Percentiles rank a stretch among this genome's conserved stretches.
These are phyloP conservation scores for Thalassarche chlororhynchos DNA, from an alignment of 2,113 vertebrate genomes.

Conservation along the genomic window DNA sequence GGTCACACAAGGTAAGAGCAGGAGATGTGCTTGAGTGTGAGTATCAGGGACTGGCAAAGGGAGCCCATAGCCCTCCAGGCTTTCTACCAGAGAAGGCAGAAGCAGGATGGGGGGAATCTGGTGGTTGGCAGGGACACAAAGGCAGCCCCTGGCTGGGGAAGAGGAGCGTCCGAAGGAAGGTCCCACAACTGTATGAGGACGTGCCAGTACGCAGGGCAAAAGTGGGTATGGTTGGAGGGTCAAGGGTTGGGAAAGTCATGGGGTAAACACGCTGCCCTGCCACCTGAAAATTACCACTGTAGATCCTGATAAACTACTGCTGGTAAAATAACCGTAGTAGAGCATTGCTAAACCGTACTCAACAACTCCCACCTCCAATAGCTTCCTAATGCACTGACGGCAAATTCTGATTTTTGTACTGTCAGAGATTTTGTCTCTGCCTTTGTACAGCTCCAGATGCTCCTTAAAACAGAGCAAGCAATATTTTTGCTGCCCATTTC, in stretches of 20 bases:
- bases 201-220: background rate
- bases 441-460: constrained; percentile 37
- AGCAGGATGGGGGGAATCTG: background rate
- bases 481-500: constrained; percentile 42
- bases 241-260: background rate
- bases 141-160: background rate
- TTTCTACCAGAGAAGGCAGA: background rate
- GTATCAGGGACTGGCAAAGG: background rate
- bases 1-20: background rate
- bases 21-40: background rate
- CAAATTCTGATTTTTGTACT: constrained; percentile 18
- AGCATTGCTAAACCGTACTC: background rate
- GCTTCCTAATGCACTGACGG: background rate
- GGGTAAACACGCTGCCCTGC: accelerated
- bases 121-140: background rate
- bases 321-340: background rate
- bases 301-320: background rate
- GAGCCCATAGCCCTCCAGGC: background rate
- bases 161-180: background rate
- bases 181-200: background rate
- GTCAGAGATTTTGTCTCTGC: constrained; percentile 34
- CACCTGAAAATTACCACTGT: background rate
- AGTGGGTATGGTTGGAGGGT: background rate
- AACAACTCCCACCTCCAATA: background rate
- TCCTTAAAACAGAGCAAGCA: constrained; percentile 47